A percentile compares a stretch with the other conserved stretches of the same genome.
These are phyloP conservation scores for Halotydeus destructor DNA, from an alignment of 1,140 invertebrate species.

Conservation along the genomic window DNA sequence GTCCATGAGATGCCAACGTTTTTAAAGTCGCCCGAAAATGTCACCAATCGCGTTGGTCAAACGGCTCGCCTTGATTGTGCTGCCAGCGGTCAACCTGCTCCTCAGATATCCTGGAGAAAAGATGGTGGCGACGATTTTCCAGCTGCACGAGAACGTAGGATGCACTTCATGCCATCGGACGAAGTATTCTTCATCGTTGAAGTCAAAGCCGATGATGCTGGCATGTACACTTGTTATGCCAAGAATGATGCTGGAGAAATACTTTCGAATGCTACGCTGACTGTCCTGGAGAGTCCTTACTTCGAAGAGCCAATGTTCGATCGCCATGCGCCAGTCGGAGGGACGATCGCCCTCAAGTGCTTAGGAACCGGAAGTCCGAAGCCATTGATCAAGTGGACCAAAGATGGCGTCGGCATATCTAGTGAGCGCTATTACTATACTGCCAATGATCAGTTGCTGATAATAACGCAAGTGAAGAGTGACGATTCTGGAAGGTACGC, in stretches of 20 bases:
- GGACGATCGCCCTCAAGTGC: conserved; percentile 64
- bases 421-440: conserved; percentile 59
- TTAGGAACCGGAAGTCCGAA: conserved; percentile 54
- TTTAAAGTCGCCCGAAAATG: conserved; percentile 56
- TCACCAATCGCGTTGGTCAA: conserved; percentile 57
- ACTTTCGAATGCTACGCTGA: conserved; percentile 65
- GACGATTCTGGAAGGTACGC: conserved; percentile 64
- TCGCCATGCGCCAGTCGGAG: conserved; percentile 51
- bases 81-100: conserved; percentile 61
- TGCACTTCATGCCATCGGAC: conserved; percentile 76
- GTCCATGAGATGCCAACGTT: conserved; percentile 71
- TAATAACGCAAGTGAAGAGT: conserved; percentile 52
- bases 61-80: conserved; percentile 77
- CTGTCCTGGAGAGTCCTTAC: conserved; percentile 62
- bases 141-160: conserved; percentile 68
- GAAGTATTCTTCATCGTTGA: conserved; percentile 78
- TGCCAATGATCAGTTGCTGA: conserved; percentile 58
- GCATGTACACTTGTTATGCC: conserved; percentile 81
- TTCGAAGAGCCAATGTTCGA: conserved; percentile 64
- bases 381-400: conserved; percentile 67
- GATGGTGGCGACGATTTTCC: conserved; percentile 87
- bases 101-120: conserved; percentile 77
- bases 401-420: conserved; percentile 50
- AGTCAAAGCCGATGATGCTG: conserved; percentile 64
- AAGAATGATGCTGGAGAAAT: conserved; percentile 66